Evolutionary conservation across 1,140 invertebrate species (phyloP), one percentile per base, ranked within the genome.

Genomic region (Pectinophora gossypiella): DNA sequence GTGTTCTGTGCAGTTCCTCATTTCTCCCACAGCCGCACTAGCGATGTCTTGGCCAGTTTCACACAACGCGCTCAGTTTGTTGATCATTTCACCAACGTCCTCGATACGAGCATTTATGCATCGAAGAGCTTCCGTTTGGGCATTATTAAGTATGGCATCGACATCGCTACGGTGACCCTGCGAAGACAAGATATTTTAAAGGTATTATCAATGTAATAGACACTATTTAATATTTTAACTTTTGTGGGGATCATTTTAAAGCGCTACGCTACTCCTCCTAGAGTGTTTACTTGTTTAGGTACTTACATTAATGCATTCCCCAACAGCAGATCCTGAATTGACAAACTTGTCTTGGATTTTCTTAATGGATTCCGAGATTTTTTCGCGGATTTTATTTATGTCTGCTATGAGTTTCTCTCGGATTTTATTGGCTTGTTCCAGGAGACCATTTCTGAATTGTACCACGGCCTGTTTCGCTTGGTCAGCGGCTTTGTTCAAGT

Each of bases 271-370:
- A 7, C 27, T 12, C 27, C 1, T 5, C 22, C 22, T 23, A 32
- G n/a, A 32, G 2, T 22, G 5, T 47, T 32, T 20, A 19, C 40
- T 19, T 36, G 20, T n/a, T n/a, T n/a, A n/a, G n/a, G 38, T 52
- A 70, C 66, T 76, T 69, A 86, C 83, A 18, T 75, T 66, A 35
- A 78, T 51, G 54, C 83, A 86, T 19, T 50, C 62, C 18, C 46
- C 51, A 2, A 82, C 61, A 5, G 52, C 62, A 4, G 45, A 43
- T 12, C 59, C 60, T 9, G 69, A 60, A 9, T 65, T 61, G 2
- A 56, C 54, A 2, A 79, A 61, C 36, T 48, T 72, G 3, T 77
- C 63, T 12, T 48, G 42, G 2, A 77, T 22, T 23, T 51, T 68
- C 6, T 69, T 57, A 1, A 86, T 60, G 10, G 65, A 67, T 13